phyloP scores from a whole-genome alignment of 2,797 vertebrate species.

The Crossoptilon crossoptilon region DNA sequence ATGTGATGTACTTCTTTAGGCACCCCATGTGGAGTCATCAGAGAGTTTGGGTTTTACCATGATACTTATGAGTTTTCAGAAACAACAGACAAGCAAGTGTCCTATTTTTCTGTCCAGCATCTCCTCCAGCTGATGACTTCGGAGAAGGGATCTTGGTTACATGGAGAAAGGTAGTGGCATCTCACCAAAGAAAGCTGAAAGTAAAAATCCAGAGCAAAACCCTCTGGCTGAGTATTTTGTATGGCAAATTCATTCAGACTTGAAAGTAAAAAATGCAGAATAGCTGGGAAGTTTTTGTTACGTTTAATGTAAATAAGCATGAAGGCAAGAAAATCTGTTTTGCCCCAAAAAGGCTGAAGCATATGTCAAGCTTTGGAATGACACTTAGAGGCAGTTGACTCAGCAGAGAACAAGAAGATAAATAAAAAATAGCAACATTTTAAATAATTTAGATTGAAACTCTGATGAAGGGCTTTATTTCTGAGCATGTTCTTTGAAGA shows the following conservation, averaged over 20 bases:
- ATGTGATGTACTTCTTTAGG: not conserved
- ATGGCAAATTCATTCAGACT: not conserved
- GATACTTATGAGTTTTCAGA: not conserved
- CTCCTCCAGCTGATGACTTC: not conserved
- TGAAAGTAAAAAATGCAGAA: not conserved
- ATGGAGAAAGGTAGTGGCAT: not conserved
- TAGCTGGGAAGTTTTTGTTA: not conserved
- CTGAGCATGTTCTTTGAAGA: conserved; percentile 15
- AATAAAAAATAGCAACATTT: conserved; percentile 16
- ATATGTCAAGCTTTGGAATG: not conserved
- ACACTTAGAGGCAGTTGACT: conserved; percentile 11
- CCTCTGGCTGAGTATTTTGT: not conserved
- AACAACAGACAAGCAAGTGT: not conserved
- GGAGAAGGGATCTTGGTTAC: not conserved
- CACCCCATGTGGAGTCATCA: not conserved
- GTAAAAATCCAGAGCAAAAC: not conserved
- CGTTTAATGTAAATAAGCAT: not conserved
- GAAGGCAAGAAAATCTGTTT: conserved; percentile 4
- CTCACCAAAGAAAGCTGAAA: not conserved
- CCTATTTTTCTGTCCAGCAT: not conserved
- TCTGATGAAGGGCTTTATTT: not conserved
- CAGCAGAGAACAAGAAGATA: not conserved
- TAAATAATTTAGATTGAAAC: conserved; percentile 31
- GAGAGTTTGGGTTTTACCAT: not conserved
- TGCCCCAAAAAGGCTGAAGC: not conserved